Conservation (phyloP, 2,888 invertebrate genomes). For the Hyposoter dolosus region DNA sequence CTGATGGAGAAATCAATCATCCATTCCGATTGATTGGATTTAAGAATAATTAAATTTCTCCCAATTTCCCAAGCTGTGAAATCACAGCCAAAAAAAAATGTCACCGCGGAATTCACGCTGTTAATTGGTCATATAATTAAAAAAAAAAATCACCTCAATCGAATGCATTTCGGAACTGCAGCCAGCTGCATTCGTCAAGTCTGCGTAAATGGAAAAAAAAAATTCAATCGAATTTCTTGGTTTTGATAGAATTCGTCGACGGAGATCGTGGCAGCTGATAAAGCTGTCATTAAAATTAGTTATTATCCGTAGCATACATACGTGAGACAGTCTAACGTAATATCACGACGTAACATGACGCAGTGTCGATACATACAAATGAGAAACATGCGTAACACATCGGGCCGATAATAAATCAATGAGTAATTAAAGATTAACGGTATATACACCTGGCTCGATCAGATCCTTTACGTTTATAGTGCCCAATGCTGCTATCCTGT, state of each 20-base stretch:
- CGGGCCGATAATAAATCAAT: slow-evolving; percentile 81
- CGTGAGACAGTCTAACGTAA: slow-evolving; percentile 14
- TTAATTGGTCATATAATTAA: background rate
- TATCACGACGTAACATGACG: slow-evolving; percentile 53
- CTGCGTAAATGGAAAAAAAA: background rate
- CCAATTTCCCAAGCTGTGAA: background rate
- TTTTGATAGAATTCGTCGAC: slow-evolving; percentile 19
- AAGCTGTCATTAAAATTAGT: slow-evolving; percentile 44
- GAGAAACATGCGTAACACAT: slow-evolving; percentile 73
- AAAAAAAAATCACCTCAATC: background rate
- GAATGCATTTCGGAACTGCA: background rate
- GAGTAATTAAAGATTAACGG: slow-evolving; percentile 83
- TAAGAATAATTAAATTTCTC: background rate
- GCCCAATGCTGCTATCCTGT: slow-evolving; percentile 29
- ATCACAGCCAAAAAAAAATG: background rate
- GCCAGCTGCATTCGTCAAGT: background rate
- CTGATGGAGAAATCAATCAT: background rate
- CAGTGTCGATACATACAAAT: slow-evolving; percentile 68
- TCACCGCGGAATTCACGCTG: background rate
- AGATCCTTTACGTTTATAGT: slow-evolving; percentile 3
- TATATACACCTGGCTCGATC: slow-evolving; percentile 61
- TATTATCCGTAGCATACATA: slow-evolving; percentile 2
- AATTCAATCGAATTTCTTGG: slow-evolving; percentile 1
- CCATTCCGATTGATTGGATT: background rate
- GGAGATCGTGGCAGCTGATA: slow-evolving; percentile 34